Base-by-base conservation (phyloP, 1,140 invertebrate genomes). In the Brachionus angularis region DNA sequence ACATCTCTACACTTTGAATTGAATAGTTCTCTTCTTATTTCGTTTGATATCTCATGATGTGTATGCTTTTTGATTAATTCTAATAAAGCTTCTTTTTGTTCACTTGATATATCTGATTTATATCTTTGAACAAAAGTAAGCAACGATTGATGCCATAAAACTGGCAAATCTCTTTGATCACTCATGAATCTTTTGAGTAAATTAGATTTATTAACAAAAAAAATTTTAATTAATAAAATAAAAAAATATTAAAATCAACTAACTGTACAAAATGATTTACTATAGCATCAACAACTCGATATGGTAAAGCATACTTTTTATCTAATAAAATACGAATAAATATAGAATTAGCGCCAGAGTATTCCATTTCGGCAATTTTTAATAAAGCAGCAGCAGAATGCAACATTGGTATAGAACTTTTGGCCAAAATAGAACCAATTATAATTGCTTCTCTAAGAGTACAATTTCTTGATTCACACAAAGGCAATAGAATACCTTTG, bases 291-390 rank as follows among this genome's bases (percentile, higher is more conserved):
- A 98, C 85, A 2, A 96, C 94, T 76, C 91, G 85, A 80, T 92
- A 98, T 1, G 95, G 95, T 42, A 98, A 81, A 1, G 95, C 93
- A 84, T 98, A 98, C 80, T 96, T 96, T 81, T 98, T 99, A 77
- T 98, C 94, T 69, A 98, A 87, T 58, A 99, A 87, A 77, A 93
- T 89, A 49, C 92, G 85, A 27, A 99, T 83, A 77, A 99, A 95
- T 75, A 98, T 93, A 53, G 91, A 96, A 81, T 90, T 97, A 1
- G 94, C 91, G n/a, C 95, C 94, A 52, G 87, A 91, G 77, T 98
- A 98, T 73, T 91, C 90, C 93, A 98, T 96, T 84, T 96, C 91
- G 31, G 94, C 93, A 72, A 99, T 91, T 84, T 83, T 77, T 39
- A 81, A 76, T 74, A 98, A 87, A 23, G 93, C 91, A 14, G 95